Base-by-base conservation (phyloP, 2,113 vertebrate genomes). In the Malurus alboscapulatus region DNA sequence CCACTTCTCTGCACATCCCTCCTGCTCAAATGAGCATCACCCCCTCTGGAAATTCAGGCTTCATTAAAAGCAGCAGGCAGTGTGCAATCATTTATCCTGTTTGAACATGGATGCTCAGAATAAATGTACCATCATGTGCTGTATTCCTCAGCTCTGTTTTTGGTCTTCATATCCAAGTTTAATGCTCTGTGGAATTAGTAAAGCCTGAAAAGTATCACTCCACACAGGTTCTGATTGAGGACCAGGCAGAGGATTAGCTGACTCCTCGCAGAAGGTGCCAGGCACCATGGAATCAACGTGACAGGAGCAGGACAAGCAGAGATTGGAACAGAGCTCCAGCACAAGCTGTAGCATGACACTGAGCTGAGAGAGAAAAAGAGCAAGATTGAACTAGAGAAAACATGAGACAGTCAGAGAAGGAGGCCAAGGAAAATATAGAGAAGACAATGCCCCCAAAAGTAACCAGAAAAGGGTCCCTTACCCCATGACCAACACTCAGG, bases 251-350 rank as follows among this genome's bases (percentile, higher is more conserved):
- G 34, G 27, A 44, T 9, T 34, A 22, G 27, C 47, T 86, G 40
- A 5, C 7, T 54, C 17, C 29, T 40, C 72, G 66, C 42, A 26
- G 58, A 17, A 10, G 25, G 36, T 57, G 38, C 14, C 36, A 47
- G 55, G n/a, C 24, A 32, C n/a, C 2, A 0, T 0, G 15, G n/a
- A 48, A 25, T 73, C 0, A 0, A 8, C 0, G 14, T 53, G 62
- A 68, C 32, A 68, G 22, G 61, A 0, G 26, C 54, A 63, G 57
- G 13, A 38, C 26, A 45, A 1, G 0, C 7, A 20, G 34, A 77
- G 65, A n/a, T 73, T 51, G 47, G 84, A 71, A 22, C 2, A 38
- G 58, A 67, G 36, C 36, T 26, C 16, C 1, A 17, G 34, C 7
- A 51, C 25, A 36, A 58, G 38, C 38, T 38, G 38, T 38, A 38